Evolutionary conservation across 2,797 vertebrate genomes (phyloP), one percentile per base, ranked within the genome.

Genomic region (Cirrhinus molitorella): DNA sequence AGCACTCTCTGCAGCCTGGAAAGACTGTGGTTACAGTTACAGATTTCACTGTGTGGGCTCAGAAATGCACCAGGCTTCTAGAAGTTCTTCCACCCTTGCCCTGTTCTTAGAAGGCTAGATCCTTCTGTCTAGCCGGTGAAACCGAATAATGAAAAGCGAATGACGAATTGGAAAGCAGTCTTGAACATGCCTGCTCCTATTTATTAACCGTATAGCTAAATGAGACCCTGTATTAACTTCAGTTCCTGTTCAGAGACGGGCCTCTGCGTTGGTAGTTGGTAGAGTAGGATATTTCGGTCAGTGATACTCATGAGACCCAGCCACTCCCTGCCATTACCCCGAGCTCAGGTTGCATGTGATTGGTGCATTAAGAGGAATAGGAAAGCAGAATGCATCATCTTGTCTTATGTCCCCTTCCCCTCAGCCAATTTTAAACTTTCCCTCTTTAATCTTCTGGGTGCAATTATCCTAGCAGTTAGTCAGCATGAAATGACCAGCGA

Each of bases 381-480:
- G 89, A 81, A 83, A 80, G 85, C 85, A 80, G 61, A 76, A 84
- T 85, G 87, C 87, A 86, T 85, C 67, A 77, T 80, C 92, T 92
- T 91, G 93, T 93, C 89, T 74, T 91, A 94, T 90, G 92, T 87
- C 88, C 86, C 91, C 92, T 93, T 92, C 92, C 91, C 92, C 90
- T 91, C 86, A 85, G 88, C 89, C 93, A 90, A 93, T 91, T 90
- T 90, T 67, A 89, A 93, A 89, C 34, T 10, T 67, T 79, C 85
- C 83, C 91, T 89, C 93, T 94, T 94, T 94, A 91, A 95, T 95
- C 93, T 94, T 89, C 74, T 66, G 34, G 79, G 87, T 88, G 25
- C 92, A 92, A 93, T 95, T 93, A 93, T 93, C 93, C 91, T 91
- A 91, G 92, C 91, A 90, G 92, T 93, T 93, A 92, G 91, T 90